Evolutionary conservation across 2,888 invertebrate species (phyloP).

Genomic region (Orthosia cruda): DNA sequence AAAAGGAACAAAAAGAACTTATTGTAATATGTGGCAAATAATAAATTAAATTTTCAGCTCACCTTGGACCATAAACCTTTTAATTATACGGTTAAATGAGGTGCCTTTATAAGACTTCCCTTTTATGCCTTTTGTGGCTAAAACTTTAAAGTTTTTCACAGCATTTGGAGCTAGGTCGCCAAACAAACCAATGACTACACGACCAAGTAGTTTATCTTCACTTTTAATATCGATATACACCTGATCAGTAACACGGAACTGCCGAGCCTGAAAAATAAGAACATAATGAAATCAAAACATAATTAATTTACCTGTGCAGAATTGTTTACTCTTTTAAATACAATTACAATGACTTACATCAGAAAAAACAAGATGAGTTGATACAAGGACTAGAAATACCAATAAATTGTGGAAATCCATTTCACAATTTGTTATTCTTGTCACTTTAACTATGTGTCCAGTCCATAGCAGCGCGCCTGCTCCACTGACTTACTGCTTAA

Average conservation of each 20-base stretch:
- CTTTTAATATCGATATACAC: slow-evolving; percentile 96
- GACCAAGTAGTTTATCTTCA: slow-evolving; percentile 94
- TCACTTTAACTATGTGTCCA: slow-evolving; percentile 38
- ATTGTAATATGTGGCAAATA: neutral
- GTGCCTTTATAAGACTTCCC: slow-evolving; percentile 95
- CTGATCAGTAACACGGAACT: slow-evolving; percentile 95
- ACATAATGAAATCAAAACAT: neutral
- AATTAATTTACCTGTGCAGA: neutral
- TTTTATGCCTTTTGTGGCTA: slow-evolving; percentile 95
- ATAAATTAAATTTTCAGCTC: slow-evolving; percentile 45
- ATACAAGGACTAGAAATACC: slow-evolving; percentile 62
- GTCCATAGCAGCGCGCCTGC: slow-evolving; percentile 21
- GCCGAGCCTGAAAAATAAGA: slow-evolving; percentile 88
- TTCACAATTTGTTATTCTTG: slow-evolving; percentile 43
- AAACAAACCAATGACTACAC: slow-evolving; percentile 97
- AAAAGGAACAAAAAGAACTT: neutral
- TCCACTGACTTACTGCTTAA: slow-evolving; percentile 57
- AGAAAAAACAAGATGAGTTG: slow-evolving; percentile 58
- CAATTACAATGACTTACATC: slow-evolving; percentile 67
- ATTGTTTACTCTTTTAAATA: neutral
- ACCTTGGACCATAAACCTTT: slow-evolving; percentile 98
- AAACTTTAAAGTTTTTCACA: slow-evolving; percentile 96
- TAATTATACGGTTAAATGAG: slow-evolving; percentile 96
- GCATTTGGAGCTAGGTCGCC: slow-evolving; percentile 97
- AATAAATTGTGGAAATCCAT: slow-evolving; percentile 67